Evolutionary conservation across 2,113 vertebrate genomes (phyloP).

Genomic region (Oncorhynchus clarkii): DNA sequence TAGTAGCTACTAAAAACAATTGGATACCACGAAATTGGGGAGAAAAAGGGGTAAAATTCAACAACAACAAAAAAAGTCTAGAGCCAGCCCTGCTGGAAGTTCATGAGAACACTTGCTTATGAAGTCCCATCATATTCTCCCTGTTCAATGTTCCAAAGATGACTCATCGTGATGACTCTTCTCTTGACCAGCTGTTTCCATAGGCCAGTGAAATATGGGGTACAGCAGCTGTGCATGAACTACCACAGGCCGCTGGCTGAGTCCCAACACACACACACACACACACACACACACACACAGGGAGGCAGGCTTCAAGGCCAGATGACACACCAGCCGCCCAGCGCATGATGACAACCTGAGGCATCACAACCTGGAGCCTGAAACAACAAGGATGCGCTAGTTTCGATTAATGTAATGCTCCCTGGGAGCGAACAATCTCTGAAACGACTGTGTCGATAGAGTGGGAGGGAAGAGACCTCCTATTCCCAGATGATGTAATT

Average conservation of each 20-base stretch:
- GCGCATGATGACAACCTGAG: not conserved
- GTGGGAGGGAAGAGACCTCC: not conserved
- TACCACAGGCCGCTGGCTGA: not conserved
- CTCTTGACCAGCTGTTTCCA: constrained; percentile 1
- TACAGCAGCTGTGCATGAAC: not conserved
- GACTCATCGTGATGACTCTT: not conserved
- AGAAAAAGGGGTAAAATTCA: too few species aligned
- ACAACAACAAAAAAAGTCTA: too few species aligned
- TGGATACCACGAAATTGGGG: too few species aligned
- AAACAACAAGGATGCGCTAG: not conserved
- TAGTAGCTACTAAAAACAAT: too few species aligned
- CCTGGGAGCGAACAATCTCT: not conserved
- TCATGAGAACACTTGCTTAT: not conserved
- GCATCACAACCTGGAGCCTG: not conserved
- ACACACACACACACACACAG: not conserved
- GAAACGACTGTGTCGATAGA: not conserved
- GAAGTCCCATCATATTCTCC: not conserved
- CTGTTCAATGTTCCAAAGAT: constrained; percentile 2
- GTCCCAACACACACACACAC: not conserved
- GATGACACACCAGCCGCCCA: not conserved
- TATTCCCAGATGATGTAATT: not conserved
- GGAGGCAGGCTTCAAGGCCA: not conserved
- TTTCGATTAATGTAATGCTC: not conserved
- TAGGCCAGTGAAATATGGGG: not conserved
- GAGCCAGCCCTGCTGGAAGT: not conserved